Percentiles rank a stretch among this genome's conserved stretches.
Conservation (phyloP, 2,113 vertebrate genomes). For the Epinephelus fuscoguttatus region DNA sequence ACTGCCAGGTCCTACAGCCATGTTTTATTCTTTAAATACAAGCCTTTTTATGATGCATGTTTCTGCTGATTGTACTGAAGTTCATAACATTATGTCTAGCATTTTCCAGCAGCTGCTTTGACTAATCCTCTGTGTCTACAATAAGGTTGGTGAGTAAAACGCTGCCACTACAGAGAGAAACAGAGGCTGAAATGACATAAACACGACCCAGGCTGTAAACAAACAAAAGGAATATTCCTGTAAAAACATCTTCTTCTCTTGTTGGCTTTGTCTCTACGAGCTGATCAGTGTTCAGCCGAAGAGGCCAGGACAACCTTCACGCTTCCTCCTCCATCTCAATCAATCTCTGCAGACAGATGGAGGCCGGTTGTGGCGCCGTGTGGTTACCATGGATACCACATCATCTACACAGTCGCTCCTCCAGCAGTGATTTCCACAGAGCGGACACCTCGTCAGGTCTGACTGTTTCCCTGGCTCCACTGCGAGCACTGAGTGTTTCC, state of each 20-base stretch:
- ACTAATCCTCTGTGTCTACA: slow-evolving; percentile 2
- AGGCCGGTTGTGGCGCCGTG: background rate
- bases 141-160: background rate
- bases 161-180: background rate
- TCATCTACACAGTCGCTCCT: background rate
- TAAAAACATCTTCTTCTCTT: background rate
- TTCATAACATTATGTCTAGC: background rate
- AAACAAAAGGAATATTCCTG: slow-evolving; percentile 2
- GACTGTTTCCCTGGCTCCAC: slow-evolving; percentile 26
- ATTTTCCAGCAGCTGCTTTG: background rate
- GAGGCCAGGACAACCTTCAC: slow-evolving; percentile 7
- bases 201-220: background rate
- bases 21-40: background rate
- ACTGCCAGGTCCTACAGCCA: background rate
- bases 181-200: background rate
- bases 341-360: slow-evolving; percentile 33
- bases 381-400: slow-evolving; percentile 22
- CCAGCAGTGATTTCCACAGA: background rate
- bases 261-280: background rate
- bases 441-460: slow-evolving; percentile 21
- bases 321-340: slow-evolving; percentile 10
- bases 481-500: slow-evolving; percentile 17
- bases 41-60: background rate
- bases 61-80: background rate
- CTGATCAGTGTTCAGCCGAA: background rate